These are phyloP conservation scores for Gobiocypris rarus DNA, from an alignment of 2,113 vertebrate species.

Conservation along the genomic window DNA sequence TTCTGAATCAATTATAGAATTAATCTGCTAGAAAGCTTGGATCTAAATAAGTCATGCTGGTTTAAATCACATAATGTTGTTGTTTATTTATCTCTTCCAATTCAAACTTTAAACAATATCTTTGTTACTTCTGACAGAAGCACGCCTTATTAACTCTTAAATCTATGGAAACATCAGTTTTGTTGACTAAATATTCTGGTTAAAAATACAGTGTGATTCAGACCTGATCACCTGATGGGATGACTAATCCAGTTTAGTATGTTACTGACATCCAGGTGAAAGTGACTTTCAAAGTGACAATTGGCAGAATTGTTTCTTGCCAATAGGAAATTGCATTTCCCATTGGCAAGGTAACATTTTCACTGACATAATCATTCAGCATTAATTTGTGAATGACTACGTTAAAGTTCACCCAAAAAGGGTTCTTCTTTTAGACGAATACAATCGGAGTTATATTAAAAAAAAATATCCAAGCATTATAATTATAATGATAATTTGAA, in stretches of 20 bases:
- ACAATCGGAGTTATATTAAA: too few relatives aligned
- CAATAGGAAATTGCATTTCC: not conserved
- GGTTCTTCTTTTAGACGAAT: too few relatives aligned
- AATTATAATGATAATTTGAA: too few relatives aligned
- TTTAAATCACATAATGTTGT: not conserved
- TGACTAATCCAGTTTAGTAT: constrained; percentile 13
- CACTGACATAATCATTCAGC: not conserved
- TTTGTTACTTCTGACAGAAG: not conserved
- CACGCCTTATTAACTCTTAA: not conserved
- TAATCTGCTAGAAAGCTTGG: too few relatives aligned
- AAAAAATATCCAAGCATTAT: too few relatives aligned
- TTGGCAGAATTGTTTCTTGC: too few relatives aligned
- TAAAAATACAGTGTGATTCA: not conserved
- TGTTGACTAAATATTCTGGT: not conserved
- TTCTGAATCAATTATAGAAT: too few relatives aligned
- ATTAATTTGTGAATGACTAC: too few relatives aligned
- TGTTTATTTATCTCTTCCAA: not conserved
- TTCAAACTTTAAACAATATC: not conserved
- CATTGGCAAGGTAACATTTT: not conserved
- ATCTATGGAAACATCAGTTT: not conserved
- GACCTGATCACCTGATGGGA: not conserved
- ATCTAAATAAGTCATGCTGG: not conserved
- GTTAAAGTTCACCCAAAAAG: too few relatives aligned
- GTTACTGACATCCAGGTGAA: not conserved
- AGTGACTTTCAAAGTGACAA: not conserved